Percentiles rank a stretch among this genome's conserved stretches.
These are phyloP conservation scores for Anthonomus grandis DNA, from an alignment of 1,140 invertebrate genomes.

Conservation along the genomic window DNA sequence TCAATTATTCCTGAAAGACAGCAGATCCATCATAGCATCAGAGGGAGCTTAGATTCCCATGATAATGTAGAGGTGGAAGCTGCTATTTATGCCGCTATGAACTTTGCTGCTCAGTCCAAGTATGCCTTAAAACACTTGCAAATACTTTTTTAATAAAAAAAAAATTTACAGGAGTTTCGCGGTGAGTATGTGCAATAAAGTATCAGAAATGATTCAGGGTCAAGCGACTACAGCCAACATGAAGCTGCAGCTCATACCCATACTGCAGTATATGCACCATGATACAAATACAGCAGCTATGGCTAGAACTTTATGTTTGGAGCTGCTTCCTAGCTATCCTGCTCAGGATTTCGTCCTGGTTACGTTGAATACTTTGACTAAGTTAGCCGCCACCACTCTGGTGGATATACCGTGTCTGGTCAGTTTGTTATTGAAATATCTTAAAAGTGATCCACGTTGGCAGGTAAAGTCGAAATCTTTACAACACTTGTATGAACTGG, in stretches of 20 bases:
- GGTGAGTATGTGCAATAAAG: conserved; percentile 93
- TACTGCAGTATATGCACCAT: conserved; percentile 92
- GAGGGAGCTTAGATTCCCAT: conserved; percentile 88
- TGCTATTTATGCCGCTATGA: conserved; percentile 90
- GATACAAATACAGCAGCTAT: conserved; percentile 78
- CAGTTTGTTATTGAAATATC: conserved; percentile 55
- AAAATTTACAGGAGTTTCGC: conserved; percentile 75
- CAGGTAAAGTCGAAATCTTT: conserved; percentile 73
- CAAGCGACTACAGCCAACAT: conserved; percentile 87
- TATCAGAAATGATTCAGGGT: conserved; percentile 92
- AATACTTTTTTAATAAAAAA: background rate
- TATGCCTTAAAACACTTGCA: background rate
- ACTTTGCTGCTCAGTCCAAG: conserved; percentile 91
- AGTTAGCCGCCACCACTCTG: conserved; percentile 82
- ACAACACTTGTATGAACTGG: conserved; percentile 70
- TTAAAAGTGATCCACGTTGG: conserved; percentile 62
- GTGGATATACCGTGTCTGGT: conserved; percentile 89
- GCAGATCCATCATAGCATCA: conserved; percentile 92
- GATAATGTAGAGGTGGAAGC: conserved; percentile 94
- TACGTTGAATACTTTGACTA: conserved; percentile 83
- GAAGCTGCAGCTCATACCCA: conserved; percentile 86
- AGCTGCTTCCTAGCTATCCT: conserved; percentile 80
- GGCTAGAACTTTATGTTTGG: conserved; percentile 77
- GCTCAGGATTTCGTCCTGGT: conserved; percentile 83
- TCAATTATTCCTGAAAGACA: conserved; percentile 90